Evolutionary conservation across 2,797 vertebrate genomes (phyloP).

Genomic region (Chrysocyon brachyurus): DNA sequence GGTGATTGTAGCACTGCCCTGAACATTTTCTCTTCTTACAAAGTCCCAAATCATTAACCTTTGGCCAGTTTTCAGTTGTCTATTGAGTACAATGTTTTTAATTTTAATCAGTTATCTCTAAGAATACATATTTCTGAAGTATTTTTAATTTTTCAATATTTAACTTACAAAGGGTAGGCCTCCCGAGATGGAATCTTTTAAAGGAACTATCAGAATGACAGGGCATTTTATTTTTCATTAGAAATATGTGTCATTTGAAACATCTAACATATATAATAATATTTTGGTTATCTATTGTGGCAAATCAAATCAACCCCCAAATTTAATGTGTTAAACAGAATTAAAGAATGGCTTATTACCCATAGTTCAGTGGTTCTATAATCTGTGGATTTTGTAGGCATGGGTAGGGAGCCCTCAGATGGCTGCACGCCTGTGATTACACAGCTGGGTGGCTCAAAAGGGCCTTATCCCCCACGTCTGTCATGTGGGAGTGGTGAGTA

Average conservation of each 20-base stretch:
- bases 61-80: neutral
- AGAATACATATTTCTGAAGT: neutral
- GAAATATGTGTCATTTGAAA: neutral
- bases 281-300: neutral
- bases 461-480: neutral
- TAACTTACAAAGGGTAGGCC: neutral
- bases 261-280: neutral
- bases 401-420: neutral
- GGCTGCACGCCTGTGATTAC: neutral
- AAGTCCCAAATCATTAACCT: neutral
- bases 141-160: neutral
- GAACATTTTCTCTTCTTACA: neutral
- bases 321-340: neutral
- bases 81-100: neutral
- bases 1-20: neutral
- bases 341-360: neutral
- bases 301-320: neutral
- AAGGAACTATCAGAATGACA: neutral
- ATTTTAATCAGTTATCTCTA: neutral
- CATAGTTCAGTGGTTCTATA: neutral
- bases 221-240: neutral
- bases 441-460: neutral
- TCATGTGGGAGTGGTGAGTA: fast-evolving
- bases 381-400: neutral
- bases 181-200: slow-evolving; percentile 14